Evolutionary conservation across 2,113 vertebrate species (phyloP).

Genomic region (Mormyrus iriodes): DNA sequence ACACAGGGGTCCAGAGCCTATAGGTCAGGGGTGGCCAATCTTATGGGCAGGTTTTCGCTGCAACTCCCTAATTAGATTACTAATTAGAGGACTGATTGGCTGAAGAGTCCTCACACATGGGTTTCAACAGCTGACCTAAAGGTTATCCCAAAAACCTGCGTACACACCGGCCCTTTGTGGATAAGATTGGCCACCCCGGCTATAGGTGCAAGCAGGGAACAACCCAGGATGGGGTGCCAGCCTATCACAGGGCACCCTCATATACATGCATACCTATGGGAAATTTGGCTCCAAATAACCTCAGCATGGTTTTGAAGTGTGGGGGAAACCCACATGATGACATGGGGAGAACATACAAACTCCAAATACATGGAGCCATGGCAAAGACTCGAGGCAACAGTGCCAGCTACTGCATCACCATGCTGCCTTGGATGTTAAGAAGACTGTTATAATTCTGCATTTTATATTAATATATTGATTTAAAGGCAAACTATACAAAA

Average conservation of each 20-base stretch:
- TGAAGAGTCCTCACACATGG: no score
- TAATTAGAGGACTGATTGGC: no score
- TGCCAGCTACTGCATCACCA: neutral
- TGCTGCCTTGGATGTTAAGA: neutral
- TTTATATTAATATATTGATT: neutral
- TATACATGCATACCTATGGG: neutral
- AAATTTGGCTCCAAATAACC: neutral
- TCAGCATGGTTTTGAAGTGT: neutral
- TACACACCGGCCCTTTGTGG: no score
- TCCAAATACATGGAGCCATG: neutral
- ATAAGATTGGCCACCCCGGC: no score
- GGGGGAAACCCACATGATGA: neutral
- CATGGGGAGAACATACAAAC: neutral
- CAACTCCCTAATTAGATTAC: no score
- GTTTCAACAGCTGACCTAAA: no score
- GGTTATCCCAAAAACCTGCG: no score
- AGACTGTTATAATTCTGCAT: neutral
- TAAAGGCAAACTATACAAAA: neutral
- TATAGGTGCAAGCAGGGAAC: neutral
- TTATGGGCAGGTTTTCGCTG: no score
- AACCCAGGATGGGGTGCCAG: neutral
- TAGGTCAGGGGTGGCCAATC: no score
- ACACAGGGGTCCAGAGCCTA: neutral
- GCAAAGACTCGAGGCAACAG: neutral
- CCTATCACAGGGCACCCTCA: neutral